A percentile compares a stretch with the other conserved stretches of the same genome.
Conservation (phyloP, 37 sponge, comb jelly and placozoan genomes). For the Bolinopsis microptera region DNA sequence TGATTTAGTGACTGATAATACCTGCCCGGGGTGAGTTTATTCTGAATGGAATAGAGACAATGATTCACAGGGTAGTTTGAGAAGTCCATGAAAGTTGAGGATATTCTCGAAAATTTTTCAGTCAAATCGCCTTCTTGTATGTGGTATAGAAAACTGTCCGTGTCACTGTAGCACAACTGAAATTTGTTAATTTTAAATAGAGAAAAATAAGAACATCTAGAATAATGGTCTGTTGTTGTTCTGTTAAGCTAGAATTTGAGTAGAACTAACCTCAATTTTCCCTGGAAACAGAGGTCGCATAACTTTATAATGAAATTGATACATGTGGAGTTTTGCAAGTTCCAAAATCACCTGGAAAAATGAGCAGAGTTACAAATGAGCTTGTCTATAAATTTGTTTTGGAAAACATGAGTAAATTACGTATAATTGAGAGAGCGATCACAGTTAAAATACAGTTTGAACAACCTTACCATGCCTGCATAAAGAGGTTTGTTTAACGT, state of each 20-base stretch:
- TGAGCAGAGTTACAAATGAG: too few species aligned
- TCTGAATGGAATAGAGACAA: not conserved
- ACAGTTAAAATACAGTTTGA: too few species aligned
- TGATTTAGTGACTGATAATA: too few species aligned
- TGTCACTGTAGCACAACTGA: not conserved
- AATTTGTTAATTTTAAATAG: too few species aligned
- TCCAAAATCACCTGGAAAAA: slow-evolving; percentile 31
- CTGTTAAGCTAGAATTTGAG: too few species aligned
- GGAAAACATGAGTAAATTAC: not conserved
- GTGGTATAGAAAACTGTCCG: not conserved
- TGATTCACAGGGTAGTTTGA: not conserved
- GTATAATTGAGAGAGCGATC: too few species aligned
- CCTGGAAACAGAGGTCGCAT: not conserved
- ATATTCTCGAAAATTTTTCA: not conserved
- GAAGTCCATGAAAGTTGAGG: not conserved
- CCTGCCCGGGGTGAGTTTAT: not conserved
- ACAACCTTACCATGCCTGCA: slow-evolving; percentile 21
- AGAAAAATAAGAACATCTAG: too few species aligned
- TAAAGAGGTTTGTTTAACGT: not conserved
- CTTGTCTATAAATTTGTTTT: too few species aligned
- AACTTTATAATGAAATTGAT: not conserved
- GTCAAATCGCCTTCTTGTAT: not conserved
- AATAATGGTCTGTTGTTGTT: too few species aligned
- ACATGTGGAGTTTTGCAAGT: not conserved
- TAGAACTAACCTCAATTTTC: not conserved